Conservation (phyloP, 2,888 invertebrate species). For the Ditula angustiorana region DNA sequence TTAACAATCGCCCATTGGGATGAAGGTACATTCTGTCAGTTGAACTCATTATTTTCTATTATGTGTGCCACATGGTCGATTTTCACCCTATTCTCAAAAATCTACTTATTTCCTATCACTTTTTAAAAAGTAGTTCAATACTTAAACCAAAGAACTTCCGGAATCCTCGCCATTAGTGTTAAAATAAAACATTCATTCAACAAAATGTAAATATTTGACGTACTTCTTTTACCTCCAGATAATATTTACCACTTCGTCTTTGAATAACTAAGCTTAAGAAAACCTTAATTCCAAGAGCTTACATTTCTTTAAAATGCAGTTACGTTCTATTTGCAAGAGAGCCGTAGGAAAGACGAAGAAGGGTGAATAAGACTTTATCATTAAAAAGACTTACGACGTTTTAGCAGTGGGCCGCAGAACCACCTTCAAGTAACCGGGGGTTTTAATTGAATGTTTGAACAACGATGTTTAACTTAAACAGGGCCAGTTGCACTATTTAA, state of each 20-base stretch:
- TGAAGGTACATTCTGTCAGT: no score
- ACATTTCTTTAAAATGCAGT: not conserved
- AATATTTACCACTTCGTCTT: conserved; percentile 36
- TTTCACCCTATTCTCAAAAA: no score
- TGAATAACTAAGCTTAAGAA: conserved; percentile 24
- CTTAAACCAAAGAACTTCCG: no score
- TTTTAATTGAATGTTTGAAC: conserved; percentile 47
- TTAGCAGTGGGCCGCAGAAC: conserved; percentile 14
- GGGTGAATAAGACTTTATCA: not conserved
- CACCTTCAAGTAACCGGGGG: conserved; percentile 41
- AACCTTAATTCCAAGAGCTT: not conserved
- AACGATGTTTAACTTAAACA: conserved; percentile 38
- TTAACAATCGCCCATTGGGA: no score
- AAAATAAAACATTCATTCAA: conserved; percentile 10
- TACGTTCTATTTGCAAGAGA: not conserved
- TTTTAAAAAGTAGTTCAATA: no score
- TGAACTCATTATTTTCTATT: no score
- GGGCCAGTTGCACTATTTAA: conserved; percentile 28
- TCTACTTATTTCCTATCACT: no score
- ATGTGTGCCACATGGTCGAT: no score
- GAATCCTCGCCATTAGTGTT: not conserved
- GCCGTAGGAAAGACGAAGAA: not conserved
- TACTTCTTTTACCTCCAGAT: conserved; percentile 27
- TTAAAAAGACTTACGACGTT: conserved; percentile 4
- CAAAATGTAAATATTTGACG: conserved; percentile 1